These are phyloP conservation scores for Crocallis elinguaria DNA, from an alignment of 2,888 invertebrate genomes.

Conservation along the genomic window DNA sequence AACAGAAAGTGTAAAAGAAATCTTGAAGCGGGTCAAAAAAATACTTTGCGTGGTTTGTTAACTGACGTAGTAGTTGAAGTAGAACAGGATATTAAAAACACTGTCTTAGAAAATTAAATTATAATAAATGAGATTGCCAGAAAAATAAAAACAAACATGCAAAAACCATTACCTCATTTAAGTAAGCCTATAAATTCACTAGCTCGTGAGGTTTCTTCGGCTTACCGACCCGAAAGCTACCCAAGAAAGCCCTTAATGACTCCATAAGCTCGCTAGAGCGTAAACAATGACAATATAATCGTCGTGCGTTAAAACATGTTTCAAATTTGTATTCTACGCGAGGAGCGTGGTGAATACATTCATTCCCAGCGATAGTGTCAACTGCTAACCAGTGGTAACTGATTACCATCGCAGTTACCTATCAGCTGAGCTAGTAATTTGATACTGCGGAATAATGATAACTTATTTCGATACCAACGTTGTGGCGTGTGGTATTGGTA, in stretches of 20 bases:
- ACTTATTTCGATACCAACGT: constrained; percentile 25
- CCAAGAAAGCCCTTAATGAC: constrained; percentile 46
- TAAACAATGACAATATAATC: constrained; percentile 64
- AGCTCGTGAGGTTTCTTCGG: neutral
- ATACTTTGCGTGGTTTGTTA: too few species aligned
- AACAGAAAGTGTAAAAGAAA: neutral
- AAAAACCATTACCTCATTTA: too few species aligned
- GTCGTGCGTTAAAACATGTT: constrained; percentile 44
- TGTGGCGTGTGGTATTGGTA: constrained; percentile 18
- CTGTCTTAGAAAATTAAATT: too few species aligned
- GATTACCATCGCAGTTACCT: constrained; percentile 59
- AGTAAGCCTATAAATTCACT: too few species aligned
- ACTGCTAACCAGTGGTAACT: constrained; percentile 50
- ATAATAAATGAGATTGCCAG: too few species aligned
- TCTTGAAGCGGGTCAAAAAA: neutral
- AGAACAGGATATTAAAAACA: too few species aligned
- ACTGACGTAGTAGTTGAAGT: too few species aligned
- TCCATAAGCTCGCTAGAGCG: constrained; percentile 54
- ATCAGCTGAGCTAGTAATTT: constrained; percentile 37
- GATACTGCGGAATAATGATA: constrained; percentile 29
- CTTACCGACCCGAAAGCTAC: constrained; percentile 37
- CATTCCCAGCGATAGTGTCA: constrained; percentile 69
- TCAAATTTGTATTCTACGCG: constrained; percentile 59
- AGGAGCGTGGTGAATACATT: constrained; percentile 58
- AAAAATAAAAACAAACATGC: too few species aligned